phyloP scores from a whole-genome alignment of 2,797 vertebrate genomes.

The Bucorvus abyssinicus region DNA sequence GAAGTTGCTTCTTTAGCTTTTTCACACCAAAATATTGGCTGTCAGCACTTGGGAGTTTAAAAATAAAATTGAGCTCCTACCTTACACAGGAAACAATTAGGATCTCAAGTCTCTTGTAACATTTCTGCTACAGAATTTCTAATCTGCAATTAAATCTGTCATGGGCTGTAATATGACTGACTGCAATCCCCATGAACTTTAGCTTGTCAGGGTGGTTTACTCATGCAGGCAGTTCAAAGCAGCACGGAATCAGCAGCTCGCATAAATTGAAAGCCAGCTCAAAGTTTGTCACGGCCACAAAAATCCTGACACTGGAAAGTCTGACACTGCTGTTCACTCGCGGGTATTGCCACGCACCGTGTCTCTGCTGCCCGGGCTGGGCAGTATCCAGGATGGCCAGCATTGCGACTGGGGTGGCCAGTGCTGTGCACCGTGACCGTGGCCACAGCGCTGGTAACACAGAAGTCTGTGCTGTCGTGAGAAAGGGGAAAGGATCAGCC shows the following conservation, averaged over 20 bases:
- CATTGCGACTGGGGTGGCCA: background rate
- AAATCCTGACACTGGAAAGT: background rate
- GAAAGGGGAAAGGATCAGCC: background rate
- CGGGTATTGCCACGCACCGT: fast-evolving
- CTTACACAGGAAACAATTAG: background rate
- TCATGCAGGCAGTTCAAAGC: background rate
- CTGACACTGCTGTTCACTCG: background rate
- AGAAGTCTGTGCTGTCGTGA: fast-evolving
- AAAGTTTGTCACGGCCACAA: background rate
- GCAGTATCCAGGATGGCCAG: background rate
- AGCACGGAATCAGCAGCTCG: fast-evolving
- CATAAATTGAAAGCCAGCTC: background rate
- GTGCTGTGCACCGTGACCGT: fast-evolving
- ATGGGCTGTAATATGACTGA: background rate
- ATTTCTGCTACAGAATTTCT: background rate
- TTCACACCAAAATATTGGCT: conserved; percentile 13
- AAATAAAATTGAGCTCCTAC: conserved; percentile 9
- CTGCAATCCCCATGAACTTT: background rate
- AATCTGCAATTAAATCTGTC: conserved; percentile 24
- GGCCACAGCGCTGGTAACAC: background rate
- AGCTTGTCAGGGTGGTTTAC: background rate
- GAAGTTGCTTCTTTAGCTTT: conserved; percentile 28
- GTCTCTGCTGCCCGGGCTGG: background rate
- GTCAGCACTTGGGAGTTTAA: background rate
- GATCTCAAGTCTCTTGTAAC: background rate